Evolutionary conservation across 1,140 invertebrate genomes (phyloP).

Genomic region (Drosophila sturtevanti): DNA sequence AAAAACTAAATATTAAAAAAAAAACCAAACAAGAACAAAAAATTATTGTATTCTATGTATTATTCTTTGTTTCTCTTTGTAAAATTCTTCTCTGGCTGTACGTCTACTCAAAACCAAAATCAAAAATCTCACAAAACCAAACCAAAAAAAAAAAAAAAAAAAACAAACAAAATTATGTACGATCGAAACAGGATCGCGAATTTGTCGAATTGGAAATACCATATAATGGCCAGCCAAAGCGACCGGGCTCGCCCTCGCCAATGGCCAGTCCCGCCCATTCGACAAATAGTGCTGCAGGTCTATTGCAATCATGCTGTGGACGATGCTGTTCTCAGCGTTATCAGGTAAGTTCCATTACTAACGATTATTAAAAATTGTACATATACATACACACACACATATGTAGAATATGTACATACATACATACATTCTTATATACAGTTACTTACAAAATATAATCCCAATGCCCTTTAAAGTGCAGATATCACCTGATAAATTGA

Average conservation of each 20-base stretch:
- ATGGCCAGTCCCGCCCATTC: constrained; percentile 94
- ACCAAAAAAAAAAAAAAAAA: constrained; percentile 16
- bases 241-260: constrained; percentile 92
- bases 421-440: no score
- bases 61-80: constrained; percentile 76
- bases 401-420: neutral
- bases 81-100: constrained; percentile 77
- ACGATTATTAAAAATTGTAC: constrained; percentile 37
- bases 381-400: constrained; percentile 22
- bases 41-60: constrained; percentile 75
- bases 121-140: constrained; percentile 34
- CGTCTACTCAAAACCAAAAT: constrained; percentile 54
- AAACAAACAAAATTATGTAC: neutral
- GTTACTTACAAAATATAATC: neutral
- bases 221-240: constrained; percentile 95
- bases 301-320: constrained; percentile 92
- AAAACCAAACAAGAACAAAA: constrained; percentile 31
- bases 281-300: constrained; percentile 88
- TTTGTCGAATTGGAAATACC: constrained; percentile 98
- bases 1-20: constrained; percentile 23
- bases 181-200: constrained; percentile 91
- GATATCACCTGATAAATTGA: no score
- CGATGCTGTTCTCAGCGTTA: constrained; percentile 93
- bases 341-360: constrained; percentile 88
- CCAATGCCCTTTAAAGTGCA: neutral